phyloP scores from a whole-genome alignment of 2,797 vertebrate genomes.

The Cygnus olor region DNA sequence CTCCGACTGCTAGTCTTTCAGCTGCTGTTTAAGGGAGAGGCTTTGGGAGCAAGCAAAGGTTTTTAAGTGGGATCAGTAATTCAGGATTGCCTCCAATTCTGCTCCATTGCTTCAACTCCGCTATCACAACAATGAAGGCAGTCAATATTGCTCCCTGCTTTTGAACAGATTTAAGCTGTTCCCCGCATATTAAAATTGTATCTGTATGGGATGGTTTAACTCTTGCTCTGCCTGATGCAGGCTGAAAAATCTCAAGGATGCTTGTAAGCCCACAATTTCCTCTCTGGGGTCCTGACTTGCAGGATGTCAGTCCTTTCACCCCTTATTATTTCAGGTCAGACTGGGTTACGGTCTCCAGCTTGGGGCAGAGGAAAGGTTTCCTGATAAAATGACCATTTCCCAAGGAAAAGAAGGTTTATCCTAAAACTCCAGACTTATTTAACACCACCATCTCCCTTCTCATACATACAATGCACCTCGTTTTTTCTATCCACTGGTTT shows the following conservation, averaged over 20 bases:
- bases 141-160: background rate
- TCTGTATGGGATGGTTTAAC: background rate
- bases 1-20: background rate
- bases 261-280: background rate
- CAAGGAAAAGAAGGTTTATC: background rate
- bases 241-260: background rate
- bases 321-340: background rate
- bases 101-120: background rate
- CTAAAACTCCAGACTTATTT: background rate
- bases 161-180: background rate
- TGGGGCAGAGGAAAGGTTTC: background rate
- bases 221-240: background rate
- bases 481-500: background rate
- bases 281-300: background rate
- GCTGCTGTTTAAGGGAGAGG: background rate
- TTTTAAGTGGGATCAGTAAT: background rate
- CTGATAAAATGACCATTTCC: background rate
- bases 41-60: background rate
- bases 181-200: background rate
- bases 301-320: background rate
- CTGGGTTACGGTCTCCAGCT: rapidly evolving
- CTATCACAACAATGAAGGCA: background rate
- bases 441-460: background rate
- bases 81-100: background rate
- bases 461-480: rapidly evolving